phyloP scores from a whole-genome alignment of 2,113 vertebrate genomes.

The Mustela nigripes region DNA sequence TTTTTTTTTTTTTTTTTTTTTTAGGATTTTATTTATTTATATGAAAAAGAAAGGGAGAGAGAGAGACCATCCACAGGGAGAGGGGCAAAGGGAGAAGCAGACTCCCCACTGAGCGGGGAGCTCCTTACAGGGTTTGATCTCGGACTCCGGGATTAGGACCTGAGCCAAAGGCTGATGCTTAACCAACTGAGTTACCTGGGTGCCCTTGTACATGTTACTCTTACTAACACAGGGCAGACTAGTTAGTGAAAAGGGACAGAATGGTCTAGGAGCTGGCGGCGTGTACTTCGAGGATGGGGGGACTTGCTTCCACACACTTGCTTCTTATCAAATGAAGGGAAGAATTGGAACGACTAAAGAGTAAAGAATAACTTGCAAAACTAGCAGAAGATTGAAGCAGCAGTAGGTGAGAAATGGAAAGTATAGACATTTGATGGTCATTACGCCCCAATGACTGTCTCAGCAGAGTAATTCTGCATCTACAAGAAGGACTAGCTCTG shows the following conservation, averaged over 20 bases:
- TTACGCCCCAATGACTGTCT: background rate
- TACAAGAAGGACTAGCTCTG: background rate
- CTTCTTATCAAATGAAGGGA: background rate
- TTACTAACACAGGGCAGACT: background rate
- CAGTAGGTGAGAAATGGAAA: background rate
- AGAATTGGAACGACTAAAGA: background rate
- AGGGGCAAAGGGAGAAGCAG: too few relatives aligned
- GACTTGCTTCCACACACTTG: background rate
- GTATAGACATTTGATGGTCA: background rate
- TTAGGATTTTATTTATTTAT: too few relatives aligned
- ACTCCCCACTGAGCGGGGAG: too few relatives aligned
- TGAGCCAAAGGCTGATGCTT: too few relatives aligned
- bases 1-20: too few relatives aligned
- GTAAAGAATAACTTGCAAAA: slow-evolving; percentile 10
- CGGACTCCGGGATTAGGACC: too few relatives aligned
- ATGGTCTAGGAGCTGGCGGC: background rate
- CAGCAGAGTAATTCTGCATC: background rate
- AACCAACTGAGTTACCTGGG: too few relatives aligned
- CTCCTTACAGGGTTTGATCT: too few relatives aligned
- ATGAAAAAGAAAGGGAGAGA: too few relatives aligned
- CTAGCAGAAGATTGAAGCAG: background rate
- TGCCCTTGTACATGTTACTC: too few relatives aligned
- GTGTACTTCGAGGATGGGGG: accelerated
- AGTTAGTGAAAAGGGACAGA: background rate
- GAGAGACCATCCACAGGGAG: too few relatives aligned